These are phyloP conservation scores for Mormyrus iriodes DNA, from an alignment of 2,113 vertebrate genomes.

Conservation along the genomic window DNA sequence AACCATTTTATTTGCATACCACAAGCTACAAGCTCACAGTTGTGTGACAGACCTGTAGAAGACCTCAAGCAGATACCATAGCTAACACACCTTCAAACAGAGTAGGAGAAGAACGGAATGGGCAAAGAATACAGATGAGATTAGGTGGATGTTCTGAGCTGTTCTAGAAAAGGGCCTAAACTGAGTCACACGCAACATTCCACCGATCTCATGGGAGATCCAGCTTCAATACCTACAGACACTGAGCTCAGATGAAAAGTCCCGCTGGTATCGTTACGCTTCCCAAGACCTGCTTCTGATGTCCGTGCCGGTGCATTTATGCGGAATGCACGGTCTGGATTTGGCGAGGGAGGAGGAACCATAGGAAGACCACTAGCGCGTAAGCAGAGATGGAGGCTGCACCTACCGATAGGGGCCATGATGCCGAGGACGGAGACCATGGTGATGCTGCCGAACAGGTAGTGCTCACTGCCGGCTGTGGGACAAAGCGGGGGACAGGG, in stretches of 20 bases:
- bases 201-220: not conserved
- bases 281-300: not conserved
- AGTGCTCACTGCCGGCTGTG: constrained; percentile 74
- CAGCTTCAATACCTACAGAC: not conserved
- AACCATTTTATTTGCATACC: not conserved
- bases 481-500: constrained; percentile 28
- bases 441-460: constrained; percentile 81
- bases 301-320: not conserved
- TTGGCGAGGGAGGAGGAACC: not conserved
- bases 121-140: not conserved
- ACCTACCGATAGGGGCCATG: constrained; percentile 88
- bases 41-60: not conserved
- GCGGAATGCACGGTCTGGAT: not conserved
- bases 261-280: no score
- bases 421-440: constrained; percentile 87
- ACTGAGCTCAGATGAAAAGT: not conserved
- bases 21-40: not conserved
- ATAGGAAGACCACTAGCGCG: not conserved
- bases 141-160: not conserved
- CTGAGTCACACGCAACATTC: not conserved
- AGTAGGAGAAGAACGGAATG: not conserved
- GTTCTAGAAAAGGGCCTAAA: not conserved
- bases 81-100: not conserved
- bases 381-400: not conserved
- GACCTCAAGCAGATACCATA: not conserved